Conservation (phyloP, 1,140 invertebrate genomes). For the Hyphantria cunea region DNA sequence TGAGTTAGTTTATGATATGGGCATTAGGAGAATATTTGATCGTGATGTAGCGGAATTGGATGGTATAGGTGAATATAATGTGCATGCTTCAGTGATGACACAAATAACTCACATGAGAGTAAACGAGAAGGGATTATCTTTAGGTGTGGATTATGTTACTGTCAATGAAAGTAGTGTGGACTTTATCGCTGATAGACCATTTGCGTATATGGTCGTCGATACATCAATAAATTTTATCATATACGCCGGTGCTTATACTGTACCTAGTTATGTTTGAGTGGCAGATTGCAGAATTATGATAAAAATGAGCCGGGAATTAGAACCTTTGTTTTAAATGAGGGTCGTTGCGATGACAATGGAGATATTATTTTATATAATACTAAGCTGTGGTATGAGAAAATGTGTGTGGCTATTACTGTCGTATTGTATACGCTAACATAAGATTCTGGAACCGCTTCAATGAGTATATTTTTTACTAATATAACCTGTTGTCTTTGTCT, state of each 20-base stretch:
- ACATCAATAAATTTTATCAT: constrained; percentile 72
- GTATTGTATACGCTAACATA: no score
- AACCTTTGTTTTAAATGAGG: no score
- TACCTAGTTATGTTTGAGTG: constrained; percentile 29
- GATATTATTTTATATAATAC: no score
- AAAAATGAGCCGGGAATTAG: no score
- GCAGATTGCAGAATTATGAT: no score
- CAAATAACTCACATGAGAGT: constrained; percentile 88
- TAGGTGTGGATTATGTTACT: constrained; percentile 78
- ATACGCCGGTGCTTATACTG: constrained; percentile 72
- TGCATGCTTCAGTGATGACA: constrained; percentile 81
- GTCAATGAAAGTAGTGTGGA: constrained; percentile 48
- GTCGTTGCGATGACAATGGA: no score
- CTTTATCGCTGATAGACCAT: constrained; percentile 73
- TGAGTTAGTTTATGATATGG: constrained; percentile 83
- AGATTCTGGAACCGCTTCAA: no score
- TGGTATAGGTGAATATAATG: constrained; percentile 81
- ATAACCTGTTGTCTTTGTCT: no score
- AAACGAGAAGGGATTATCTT: constrained; percentile 87
- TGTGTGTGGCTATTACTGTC: no score
- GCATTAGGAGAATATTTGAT: constrained; percentile 85
- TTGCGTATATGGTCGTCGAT: constrained; percentile 78
- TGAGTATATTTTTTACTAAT: no score
- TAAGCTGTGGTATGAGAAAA: no score
- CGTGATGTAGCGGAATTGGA: constrained; percentile 83